These are phyloP conservation scores for Calidris pugnax DNA, from an alignment of 2,113 vertebrate species.

Conservation along the genomic window DNA sequence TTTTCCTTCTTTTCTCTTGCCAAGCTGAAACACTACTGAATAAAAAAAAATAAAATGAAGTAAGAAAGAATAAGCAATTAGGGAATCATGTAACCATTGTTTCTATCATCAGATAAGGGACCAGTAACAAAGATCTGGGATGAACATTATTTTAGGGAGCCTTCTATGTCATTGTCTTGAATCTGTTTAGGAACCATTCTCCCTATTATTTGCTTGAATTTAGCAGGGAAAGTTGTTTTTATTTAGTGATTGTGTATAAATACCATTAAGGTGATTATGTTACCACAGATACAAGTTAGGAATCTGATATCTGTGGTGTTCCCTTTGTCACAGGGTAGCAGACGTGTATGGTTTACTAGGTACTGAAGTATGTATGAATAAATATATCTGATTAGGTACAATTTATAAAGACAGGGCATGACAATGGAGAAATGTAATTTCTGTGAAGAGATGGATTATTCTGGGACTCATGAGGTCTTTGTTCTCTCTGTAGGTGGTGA, in stretches of 20 bases:
- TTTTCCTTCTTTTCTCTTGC: background rate
- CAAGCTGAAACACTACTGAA: background rate
- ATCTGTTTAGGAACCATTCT: background rate
- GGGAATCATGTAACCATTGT: background rate
- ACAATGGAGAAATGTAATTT: background rate
- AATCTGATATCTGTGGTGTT: background rate
- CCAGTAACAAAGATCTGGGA: background rate
- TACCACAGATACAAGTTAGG: background rate
- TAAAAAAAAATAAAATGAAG: background rate
- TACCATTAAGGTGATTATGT: background rate
- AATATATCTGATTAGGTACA: background rate
- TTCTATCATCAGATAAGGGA: background rate
- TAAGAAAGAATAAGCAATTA: background rate
- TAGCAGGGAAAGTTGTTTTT: background rate
- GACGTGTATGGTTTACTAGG: background rate
- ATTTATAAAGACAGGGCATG: background rate
- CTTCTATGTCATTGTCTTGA: background rate
- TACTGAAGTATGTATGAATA: background rate
- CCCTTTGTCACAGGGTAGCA: background rate
- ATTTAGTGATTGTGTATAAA: background rate
- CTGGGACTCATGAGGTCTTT: background rate
- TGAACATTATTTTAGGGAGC: background rate
- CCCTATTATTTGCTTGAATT: background rate
- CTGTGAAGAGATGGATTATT: background rate
- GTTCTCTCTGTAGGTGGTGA: constrained; percentile 78